Conservation (phyloP, 2,113 vertebrate species). For the Greenwoodochromis staneri region DNA sequence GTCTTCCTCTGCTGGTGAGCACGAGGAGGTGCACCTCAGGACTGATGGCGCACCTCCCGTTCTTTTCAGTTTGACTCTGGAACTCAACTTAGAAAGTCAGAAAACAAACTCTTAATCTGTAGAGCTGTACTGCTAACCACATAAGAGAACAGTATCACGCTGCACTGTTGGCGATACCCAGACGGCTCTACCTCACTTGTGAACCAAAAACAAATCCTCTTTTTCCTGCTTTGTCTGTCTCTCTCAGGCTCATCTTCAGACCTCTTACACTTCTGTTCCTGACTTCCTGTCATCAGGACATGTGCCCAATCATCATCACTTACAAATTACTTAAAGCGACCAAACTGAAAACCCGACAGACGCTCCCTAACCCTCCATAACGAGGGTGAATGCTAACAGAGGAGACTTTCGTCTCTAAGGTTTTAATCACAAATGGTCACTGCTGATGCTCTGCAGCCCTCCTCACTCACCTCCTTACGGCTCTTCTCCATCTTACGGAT, state of each 20-base stretch:
- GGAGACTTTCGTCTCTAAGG: neutral
- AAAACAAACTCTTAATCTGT: neutral
- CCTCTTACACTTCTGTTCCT: neutral
- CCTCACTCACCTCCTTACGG: slow-evolving; percentile 81
- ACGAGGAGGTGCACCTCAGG: neutral
- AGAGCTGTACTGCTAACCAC: neutral
- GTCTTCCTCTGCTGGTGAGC: neutral
- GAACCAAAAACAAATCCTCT: neutral
- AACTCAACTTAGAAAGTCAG: neutral
- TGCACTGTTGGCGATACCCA: neutral
- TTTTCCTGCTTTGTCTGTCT: neutral
- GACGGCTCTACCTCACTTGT: neutral
- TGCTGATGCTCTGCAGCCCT: neutral
- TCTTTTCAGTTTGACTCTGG: neutral
- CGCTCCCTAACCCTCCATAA: neutral
- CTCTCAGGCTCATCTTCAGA: neutral
- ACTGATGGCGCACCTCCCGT: neutral
- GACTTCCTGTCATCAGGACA: neutral
- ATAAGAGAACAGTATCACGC: neutral
- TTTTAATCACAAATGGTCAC: neutral
- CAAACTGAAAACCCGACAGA: neutral
- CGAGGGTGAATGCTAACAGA: neutral
- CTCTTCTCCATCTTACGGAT: slow-evolving; percentile 83
- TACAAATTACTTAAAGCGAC: neutral
- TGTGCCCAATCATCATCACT: neutral